These are phyloP conservation scores for Ips typographus DNA, from an alignment of 1,140 invertebrate genomes.

Conservation along the genomic window DNA sequence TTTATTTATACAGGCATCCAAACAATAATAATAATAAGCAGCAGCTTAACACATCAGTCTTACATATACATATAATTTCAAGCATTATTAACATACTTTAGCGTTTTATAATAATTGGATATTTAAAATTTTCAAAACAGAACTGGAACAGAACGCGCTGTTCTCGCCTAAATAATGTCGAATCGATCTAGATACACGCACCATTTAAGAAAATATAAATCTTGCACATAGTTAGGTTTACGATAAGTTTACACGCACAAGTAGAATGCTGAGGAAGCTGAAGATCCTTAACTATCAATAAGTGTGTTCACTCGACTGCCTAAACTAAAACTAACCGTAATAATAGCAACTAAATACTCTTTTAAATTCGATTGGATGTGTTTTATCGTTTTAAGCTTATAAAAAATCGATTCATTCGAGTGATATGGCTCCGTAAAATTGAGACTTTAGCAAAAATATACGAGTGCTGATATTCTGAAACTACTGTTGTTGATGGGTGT, in stretches of 20 bases:
- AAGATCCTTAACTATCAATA: too few species aligned
- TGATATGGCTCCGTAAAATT: conserved; percentile 43
- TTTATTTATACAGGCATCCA: conserved; percentile 47
- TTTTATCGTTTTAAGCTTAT: neutral
- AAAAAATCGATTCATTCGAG: conserved; percentile 22
- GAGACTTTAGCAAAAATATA: conserved; percentile 44
- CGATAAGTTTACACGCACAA: too few species aligned
- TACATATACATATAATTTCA: conserved; percentile 46
- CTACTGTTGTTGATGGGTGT: too few species aligned
- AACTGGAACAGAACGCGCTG: neutral
- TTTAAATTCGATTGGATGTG: conserved; percentile 13
- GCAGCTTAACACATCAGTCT: conserved; percentile 48
- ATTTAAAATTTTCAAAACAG: conserved; percentile 38
- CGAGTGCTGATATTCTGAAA: conserved; percentile 8
- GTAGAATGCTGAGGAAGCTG: too few species aligned
- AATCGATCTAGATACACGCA: conserved; percentile 31
- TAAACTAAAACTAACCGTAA: neutral
- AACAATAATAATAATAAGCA: conserved; percentile 42
- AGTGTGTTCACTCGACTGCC: too few species aligned
- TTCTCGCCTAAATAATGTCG: too few species aligned
- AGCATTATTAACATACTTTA: conserved; percentile 45
- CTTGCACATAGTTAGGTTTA: too few species aligned
- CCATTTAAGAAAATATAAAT: conserved; percentile 10
- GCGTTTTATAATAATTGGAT: conserved; percentile 27
- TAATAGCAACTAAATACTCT: neutral